Evolutionary conservation across 2,113 vertebrate genomes (phyloP).

Genomic region (Microcebus lehilahytsara): DNA sequence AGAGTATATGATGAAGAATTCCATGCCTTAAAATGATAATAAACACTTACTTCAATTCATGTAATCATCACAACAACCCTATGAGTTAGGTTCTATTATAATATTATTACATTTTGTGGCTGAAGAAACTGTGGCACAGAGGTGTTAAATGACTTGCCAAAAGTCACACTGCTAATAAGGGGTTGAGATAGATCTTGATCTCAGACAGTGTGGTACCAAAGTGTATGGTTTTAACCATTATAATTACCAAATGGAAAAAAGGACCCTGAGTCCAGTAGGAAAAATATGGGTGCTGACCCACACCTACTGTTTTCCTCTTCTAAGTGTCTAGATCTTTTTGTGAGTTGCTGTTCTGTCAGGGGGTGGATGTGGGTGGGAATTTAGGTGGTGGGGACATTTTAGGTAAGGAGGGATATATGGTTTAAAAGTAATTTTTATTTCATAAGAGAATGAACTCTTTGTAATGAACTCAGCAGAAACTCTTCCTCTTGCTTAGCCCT

Average conservation of each 20-base stretch:
- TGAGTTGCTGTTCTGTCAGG: not conserved
- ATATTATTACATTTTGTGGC: not conserved
- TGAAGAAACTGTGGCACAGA: not conserved
- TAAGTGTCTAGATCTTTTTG: not conserved
- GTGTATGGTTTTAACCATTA: not conserved
- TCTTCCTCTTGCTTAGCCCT: not conserved
- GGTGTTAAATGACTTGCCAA: not conserved
- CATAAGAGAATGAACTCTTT: conserved; percentile 26
- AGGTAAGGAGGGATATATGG: not conserved
- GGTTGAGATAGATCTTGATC: not conserved
- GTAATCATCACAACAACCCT: not conserved
- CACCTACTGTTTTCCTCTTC: not conserved
- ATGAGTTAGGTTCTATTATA: not conserved
- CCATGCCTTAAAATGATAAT: not conserved
- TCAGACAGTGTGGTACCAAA: not conserved
- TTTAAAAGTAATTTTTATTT: conserved; percentile 26
- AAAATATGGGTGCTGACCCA: not conserved
- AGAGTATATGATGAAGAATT: not conserved
- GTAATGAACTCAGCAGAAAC: conserved; percentile 11
- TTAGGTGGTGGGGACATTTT: conserved; percentile 19
- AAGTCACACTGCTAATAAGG: not conserved
- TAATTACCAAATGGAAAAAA: conserved; percentile 26
- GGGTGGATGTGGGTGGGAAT: not conserved
- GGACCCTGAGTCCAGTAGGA: not conserved
- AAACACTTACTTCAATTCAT: not conserved